A percentile compares a stretch with the other conserved stretches of the same genome.
Conservation (phyloP, 1,140 invertebrate genomes). For the Sycobia sp. region DNA sequence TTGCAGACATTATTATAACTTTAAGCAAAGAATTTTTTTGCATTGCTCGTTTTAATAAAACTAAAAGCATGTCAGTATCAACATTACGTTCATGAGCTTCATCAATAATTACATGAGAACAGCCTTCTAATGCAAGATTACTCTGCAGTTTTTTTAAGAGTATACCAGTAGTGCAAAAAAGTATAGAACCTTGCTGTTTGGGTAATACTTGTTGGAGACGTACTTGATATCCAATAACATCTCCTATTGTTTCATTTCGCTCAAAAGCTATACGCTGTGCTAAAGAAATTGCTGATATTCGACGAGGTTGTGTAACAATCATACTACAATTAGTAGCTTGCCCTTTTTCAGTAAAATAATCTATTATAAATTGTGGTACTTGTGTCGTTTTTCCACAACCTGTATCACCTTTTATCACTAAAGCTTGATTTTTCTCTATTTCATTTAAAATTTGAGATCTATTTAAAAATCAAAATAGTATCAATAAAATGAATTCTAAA, state of each 20-base stretch:
- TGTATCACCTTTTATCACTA: constrained; percentile 84
- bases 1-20: constrained; percentile 87
- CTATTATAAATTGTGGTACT: constrained; percentile 90
- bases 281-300: constrained; percentile 88
- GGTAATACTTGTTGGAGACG: constrained; percentile 44
- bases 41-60: constrained; percentile 63
- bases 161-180: constrained; percentile 80
- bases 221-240: constrained; percentile 84
- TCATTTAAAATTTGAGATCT: constrained; percentile 42
- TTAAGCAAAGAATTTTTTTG: constrained; percentile 59
- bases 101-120: constrained; percentile 76
- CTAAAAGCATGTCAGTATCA: constrained; percentile 69
- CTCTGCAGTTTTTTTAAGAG: constrained; percentile 71
- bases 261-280: constrained; percentile 84
- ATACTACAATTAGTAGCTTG: constrained; percentile 70
- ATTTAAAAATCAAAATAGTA: constrained; percentile 25
- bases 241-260: constrained; percentile 77
- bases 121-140: constrained; percentile 59
- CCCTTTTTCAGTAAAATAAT: constrained; percentile 64
- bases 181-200: constrained; percentile 57
- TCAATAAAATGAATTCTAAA: neutral
- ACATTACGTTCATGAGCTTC: constrained; percentile 78
- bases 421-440: constrained; percentile 62
- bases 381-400: constrained; percentile 91
- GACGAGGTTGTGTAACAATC: constrained; percentile 87